Conservation (phyloP, 2,888 invertebrate genomes). For the Tipula helvola region DNA sequence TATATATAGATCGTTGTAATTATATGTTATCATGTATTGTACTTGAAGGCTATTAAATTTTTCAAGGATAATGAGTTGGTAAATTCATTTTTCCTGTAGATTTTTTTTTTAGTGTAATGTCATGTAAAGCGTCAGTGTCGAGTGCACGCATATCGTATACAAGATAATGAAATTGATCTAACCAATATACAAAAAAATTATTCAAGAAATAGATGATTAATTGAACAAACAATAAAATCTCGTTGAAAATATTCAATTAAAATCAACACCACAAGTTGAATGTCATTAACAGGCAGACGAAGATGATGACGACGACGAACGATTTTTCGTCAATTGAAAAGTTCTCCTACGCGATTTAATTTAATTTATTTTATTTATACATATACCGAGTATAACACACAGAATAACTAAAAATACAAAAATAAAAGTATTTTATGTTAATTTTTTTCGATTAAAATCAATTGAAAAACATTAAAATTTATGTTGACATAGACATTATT, state of each 20-base stretch:
- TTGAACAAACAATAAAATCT: not conserved
- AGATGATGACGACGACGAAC: not conserved
- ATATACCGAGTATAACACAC: not conserved
- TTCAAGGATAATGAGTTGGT: not conserved
- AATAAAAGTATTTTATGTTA: not conserved
- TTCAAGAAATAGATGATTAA: not conserved
- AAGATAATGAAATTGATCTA: not conserved
- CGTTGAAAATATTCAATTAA: not conserved
- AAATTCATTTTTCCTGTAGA: not conserved
- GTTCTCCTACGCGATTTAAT: slow-evolving; percentile 4
- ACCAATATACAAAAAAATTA: not conserved
- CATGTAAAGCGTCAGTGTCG: not conserved
- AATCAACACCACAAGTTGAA: not conserved
- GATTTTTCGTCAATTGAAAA: not conserved
- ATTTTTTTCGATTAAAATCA: slow-evolving; percentile 1
- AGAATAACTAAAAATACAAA: not conserved
- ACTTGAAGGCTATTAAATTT: not conserved
- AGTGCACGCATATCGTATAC: not conserved
- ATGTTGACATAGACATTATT: not conserved
- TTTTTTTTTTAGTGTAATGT: not conserved
- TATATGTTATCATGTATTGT: not conserved
- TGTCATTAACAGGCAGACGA: not conserved
- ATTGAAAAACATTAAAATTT: slow-evolving; percentile 4
- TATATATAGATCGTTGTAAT: not conserved
- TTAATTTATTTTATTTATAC: not conserved